Percentiles rank a stretch among this genome's conserved stretches.
These are phyloP conservation scores for Motacilla tschutschensis DNA, from an alignment of 2,113 vertebrate genomes.

Conservation along the genomic window DNA sequence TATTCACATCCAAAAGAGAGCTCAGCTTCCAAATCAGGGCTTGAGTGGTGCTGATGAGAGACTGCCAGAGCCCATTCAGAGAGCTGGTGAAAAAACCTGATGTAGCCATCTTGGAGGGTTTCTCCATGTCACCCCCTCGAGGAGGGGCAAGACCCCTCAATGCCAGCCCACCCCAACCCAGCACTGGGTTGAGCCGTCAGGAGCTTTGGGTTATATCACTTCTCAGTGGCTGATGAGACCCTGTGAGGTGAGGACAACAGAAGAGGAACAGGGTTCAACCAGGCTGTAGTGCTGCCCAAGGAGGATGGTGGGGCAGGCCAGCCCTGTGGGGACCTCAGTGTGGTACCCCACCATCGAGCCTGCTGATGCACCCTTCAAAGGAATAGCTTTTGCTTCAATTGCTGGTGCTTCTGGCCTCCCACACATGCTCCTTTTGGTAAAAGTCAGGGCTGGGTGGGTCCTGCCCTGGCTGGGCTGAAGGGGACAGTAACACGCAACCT, in stretches of 20 bases:
- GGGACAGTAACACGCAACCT: fast-evolving
- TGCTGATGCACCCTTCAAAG: neutral
- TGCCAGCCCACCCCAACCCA: neutral
- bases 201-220: neutral
- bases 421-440: neutral
- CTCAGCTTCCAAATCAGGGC: neutral
- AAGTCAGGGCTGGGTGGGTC: neutral
- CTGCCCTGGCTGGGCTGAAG: neutral
- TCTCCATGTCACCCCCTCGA: neutral
- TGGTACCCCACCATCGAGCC: fast-evolving
- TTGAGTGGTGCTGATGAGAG: neutral
- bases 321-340: neutral
- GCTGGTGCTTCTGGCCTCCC: neutral
- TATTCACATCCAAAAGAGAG: neutral
- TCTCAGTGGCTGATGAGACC: neutral
- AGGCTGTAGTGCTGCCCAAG: neutral
- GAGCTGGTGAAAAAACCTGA: neutral
- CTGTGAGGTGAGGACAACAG: fast-evolving
- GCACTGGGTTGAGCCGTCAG: fast-evolving
- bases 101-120: neutral
- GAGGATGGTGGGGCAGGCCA: neutral
- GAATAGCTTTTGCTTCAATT: fast-evolving
- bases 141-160: neutral
- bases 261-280: neutral
- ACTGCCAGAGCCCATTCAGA: neutral